phyloP scores from a whole-genome alignment of 1,140 invertebrate genomes.

The Neoseiulus cucumeris region DNA sequence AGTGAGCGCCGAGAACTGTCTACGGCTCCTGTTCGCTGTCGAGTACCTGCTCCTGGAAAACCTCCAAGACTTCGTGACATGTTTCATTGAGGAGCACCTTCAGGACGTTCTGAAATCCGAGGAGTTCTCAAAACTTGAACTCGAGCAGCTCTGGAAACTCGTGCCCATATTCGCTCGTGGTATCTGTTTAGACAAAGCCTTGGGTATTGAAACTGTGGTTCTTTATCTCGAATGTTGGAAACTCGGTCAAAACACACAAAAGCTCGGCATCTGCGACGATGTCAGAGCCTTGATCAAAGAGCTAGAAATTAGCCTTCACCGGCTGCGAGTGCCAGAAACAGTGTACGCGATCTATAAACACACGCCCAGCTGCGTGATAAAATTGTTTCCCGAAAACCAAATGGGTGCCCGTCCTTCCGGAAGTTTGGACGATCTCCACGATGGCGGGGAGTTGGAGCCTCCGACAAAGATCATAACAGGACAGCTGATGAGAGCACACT shows the following conservation, averaged over 20 bases:
- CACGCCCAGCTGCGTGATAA: not conserved
- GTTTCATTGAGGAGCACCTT: not conserved
- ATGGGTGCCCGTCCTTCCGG: not conserved
- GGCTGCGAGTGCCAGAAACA: not conserved
- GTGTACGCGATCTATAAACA: slow-evolving; percentile 1
- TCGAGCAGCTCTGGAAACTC: slow-evolving; percentile 6
- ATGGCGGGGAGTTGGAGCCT: not conserved
- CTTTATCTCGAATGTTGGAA: not conserved
- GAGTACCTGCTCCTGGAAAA: slow-evolving; percentile 9
- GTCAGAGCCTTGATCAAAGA: not conserved
- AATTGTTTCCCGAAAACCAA: not conserved
- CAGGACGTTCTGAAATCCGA: slow-evolving; percentile 4
- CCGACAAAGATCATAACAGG: not conserved
- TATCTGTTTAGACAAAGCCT: not conserved
- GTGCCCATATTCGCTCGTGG: not conserved
- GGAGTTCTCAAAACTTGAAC: not conserved
- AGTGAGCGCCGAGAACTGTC: not conserved
- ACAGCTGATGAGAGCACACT: not conserved
- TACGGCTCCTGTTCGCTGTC: not conserved
- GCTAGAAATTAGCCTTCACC: not conserved
- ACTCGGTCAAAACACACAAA: not conserved
- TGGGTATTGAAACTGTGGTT: not conserved
- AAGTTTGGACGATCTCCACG: not conserved
- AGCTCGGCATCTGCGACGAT: not conserved
- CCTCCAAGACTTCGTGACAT: not conserved